Base-by-base conservation (phyloP, 2,888 invertebrate species). In the Cantharis lateralis region DNA sequence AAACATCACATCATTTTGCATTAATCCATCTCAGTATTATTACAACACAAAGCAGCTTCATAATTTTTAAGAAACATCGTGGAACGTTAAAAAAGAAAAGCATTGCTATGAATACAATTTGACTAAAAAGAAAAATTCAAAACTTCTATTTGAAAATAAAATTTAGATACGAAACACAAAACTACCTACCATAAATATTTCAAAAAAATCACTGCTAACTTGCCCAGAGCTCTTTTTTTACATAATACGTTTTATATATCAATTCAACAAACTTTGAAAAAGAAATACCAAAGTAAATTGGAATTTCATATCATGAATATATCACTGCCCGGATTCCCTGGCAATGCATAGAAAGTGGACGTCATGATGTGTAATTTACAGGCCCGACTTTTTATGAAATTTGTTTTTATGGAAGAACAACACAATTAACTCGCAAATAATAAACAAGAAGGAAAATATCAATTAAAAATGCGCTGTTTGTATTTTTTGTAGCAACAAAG, bases 271-370 rank as follows among this genome's bases (percentile, higher is more conserved):
- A 78, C 62, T 72, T 75, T 75, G 66, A 63, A 69, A 77, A 78
- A 78, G 75, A 78, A 82, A 82, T 81, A 79, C 78, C 75, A 71
- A 77, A 80, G 77, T 82, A 82, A 82, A 83, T 83, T 83, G 82
- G 82, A 82, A 82, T 84, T 82, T 82, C 79, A 80, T 81, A 79
- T 81, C 81, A 82, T 81, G 82, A 81, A 81, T 82, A 80, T 78
- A 82, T 82, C 81, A 80, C 76, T 62, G 68, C 61, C 75, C 75
- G 78, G 77, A 80, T 80, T 79, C 80, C 77, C 79, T 80, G 75
- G 70, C 81, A 76, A 82, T 83, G 82, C 82, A 82, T 83, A 81
- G 80, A 79, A 76, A 82, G 81, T 80, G 82, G 80, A 81, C 80
- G 74, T 77, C 73, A 62, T 73, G 62, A 71, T 75, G 71, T 72